Base-by-base conservation (phyloP, 2,888 invertebrate species). In the Oasisia sp. region DNA sequence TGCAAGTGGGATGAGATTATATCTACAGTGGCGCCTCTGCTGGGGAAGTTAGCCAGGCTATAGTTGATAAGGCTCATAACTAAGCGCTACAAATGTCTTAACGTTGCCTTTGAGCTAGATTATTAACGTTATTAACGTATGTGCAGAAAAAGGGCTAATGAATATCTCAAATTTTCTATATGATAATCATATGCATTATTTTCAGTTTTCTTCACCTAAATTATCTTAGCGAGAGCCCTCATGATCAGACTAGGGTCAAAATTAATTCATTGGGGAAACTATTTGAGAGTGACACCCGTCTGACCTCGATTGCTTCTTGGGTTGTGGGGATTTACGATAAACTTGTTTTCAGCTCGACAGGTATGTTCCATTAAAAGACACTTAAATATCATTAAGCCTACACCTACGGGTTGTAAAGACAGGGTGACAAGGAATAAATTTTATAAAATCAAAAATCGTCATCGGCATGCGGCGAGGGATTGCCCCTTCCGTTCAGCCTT, bases 311-410 rank as follows among this genome's bases (percentile, higher is more conserved):
- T 5, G 27, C n/a, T 74, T 74, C 74, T 74, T 19, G 74, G 74
- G n/a, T 74, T 74, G 27, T 74, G 19, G 74, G 74, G 74, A 27
- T 74, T 74, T 74, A 19, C n/a, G 74, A 27, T 74, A 74, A 74
- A 74, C 74, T 74, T 74, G 74, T 74, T 74, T 74, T 74, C 74
- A 27, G 74, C 74, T 74, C n/a, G 27, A 74, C 74, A 74, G 74
- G 74, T 74, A 74, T 27, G 74, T 74, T 74, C n/a, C 27, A 74
- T 74, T 74, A 74, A 7, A 27, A 74, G 14, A 74, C 74, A 74
- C 74, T 74, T 7, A 74, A n/a, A 74, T 74, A n/a, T n/a, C 27
- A n/a, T 74, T 74, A 74, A 74, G 27, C 3, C 74, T 74, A 27
- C 74, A 74, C 74, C 4, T 27, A 74, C n/a, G 27, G n/a, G 74